These are phyloP conservation scores for Drosophila leontia DNA, from an alignment of 1,140 invertebrate genomes.

Conservation along the genomic window DNA sequence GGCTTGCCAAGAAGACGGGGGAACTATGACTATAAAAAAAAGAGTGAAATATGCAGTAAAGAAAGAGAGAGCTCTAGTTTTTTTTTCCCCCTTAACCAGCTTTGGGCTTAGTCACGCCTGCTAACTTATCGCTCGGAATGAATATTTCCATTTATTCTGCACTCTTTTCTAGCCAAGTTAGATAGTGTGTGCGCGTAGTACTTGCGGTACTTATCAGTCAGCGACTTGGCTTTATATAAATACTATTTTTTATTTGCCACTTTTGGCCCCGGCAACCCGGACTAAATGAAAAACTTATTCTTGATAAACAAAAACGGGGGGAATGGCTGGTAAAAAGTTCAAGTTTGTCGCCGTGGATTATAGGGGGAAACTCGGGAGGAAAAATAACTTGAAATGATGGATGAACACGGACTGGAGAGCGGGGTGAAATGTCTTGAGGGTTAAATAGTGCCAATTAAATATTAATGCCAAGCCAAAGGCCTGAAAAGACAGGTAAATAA, in stretches of 20 bases:
- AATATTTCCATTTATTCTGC: conserved; percentile 44
- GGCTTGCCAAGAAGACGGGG: conserved; percentile 41
- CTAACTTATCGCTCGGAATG: conserved; percentile 71
- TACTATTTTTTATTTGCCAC: conserved; percentile 44
- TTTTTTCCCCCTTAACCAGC: conserved; percentile 23
- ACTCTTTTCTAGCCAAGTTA: conserved; percentile 14
- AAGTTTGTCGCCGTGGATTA: conserved; percentile 40
- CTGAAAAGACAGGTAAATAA: conserved; percentile 5
- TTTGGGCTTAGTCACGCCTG: conserved; percentile 57
- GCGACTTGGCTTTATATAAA: conserved; percentile 53
- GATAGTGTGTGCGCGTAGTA: conserved; percentile 40
- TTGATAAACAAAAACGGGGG: conserved; percentile 28
- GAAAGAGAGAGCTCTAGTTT: conserved; percentile 46
- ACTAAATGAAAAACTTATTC: conserved; percentile 43
- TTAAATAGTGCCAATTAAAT: conserved; percentile 39
- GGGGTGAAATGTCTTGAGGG: conserved; percentile 12
- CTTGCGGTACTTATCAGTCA: conserved; percentile 46
- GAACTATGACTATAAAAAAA: conserved; percentile 12
- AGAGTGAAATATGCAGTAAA: conserved; percentile 9
- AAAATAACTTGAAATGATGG: conserved; percentile 37
- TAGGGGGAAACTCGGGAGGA: conserved; percentile 1
- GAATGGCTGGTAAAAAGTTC: conserved; percentile 29
- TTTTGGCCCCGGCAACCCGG: conserved; percentile 40
- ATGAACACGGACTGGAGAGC: not conserved
- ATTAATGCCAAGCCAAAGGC: conserved; percentile 21